phyloP scores from a whole-genome alignment of 2,888 invertebrate genomes.

The Megalurothrips usitatus region DNA sequence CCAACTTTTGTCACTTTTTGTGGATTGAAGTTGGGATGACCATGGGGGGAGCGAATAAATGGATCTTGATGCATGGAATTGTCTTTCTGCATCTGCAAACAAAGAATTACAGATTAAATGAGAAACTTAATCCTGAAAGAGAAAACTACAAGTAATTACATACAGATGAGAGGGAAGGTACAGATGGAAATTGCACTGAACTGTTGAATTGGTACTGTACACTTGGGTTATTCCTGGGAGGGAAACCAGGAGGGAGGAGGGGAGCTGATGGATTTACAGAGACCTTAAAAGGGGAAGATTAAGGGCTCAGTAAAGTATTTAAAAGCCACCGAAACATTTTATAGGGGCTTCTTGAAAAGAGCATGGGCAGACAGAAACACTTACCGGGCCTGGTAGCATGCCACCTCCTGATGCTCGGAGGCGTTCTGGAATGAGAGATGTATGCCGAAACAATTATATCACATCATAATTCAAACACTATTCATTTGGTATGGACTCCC shows the following conservation, averaged over 20 bases:
- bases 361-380: not conserved
- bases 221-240: not conserved
- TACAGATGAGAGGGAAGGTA: not conserved
- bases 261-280: not conserved
- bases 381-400: not conserved
- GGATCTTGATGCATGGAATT: conserved; percentile 67
- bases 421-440: conserved; percentile 33
- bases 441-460: not conserved
- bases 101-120: too few species aligned
- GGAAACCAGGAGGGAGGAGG: not conserved
- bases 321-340: too few species aligned
- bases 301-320: not conserved
- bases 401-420: conserved; percentile 34
- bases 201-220: not conserved
- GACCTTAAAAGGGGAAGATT: not conserved
- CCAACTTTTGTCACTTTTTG: conserved; percentile 81
- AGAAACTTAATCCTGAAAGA: not conserved
- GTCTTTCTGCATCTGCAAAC: conserved; percentile 51
- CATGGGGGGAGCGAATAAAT: conserved; percentile 81
- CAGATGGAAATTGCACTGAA: not conserved
- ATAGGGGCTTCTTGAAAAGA: too few species aligned
- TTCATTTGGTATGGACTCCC: not conserved
- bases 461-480: conserved; percentile 9
- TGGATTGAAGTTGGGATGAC: conserved; percentile 88
- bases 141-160: not conserved